Base-by-base conservation (phyloP, 2,888 invertebrate species). In the Lepidonotus clava region DNA sequence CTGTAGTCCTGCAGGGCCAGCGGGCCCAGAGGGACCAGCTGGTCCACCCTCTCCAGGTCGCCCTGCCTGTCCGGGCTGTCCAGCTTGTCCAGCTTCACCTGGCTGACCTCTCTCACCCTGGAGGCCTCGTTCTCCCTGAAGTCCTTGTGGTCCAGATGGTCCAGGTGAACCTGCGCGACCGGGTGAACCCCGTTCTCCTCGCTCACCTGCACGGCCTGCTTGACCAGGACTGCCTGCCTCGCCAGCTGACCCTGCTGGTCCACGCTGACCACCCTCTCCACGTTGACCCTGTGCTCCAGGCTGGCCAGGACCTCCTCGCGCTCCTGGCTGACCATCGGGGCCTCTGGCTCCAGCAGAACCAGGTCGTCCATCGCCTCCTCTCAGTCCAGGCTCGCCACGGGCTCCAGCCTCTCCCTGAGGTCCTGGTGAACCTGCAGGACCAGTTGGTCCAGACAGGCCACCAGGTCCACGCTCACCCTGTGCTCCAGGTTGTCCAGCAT, bases 251-350 rank as follows among this genome's bases (percentile, higher is more conserved):
- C 80, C 86, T 8, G 66, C 53, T 24, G 77, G 76, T 85, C 87
- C 87, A 38, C 84, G 84, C 18, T 56, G 93, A 18, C 97, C 97
- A 89, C 96, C 96, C 28, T n/a, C 51, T 18, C 86, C 86, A 38
- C 32, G 51, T 24, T 86, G 83, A 86, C 89, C 89, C 38, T 66
- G 38, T 18, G 61, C 87, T 71, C 89, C 89, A 18, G 77, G 87
- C 36, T 71, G 71, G 28, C 89, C 89, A 66, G 83, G 86, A 61
- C 51, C 80, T 5, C 85, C 85, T 11, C 67, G 53, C 18, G 66
- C 11, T n/a, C 85, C 86, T 38, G 66, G 34, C 38, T n/a, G 46
- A 24, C 86, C 86, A 61, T n/a, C n/a, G 34, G 66, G 67, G 34
- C 86, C 86, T 36, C 56, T 36, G 51, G 86, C 11, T 41, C 92